Base-by-base conservation (phyloP, 2,113 vertebrate genomes). In the Hepsetus odoe region DNA sequence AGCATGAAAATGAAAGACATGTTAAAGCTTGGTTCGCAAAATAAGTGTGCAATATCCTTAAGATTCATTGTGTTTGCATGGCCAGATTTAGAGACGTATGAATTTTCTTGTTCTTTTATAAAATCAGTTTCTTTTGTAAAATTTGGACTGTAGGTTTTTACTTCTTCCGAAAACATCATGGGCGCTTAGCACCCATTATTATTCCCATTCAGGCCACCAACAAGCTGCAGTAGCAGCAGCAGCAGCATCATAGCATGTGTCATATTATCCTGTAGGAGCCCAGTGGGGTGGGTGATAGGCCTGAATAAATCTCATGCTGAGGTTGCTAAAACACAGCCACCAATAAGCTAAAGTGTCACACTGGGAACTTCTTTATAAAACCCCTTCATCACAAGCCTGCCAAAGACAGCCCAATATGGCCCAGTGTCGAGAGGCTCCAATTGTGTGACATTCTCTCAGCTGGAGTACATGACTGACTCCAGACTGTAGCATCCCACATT, bases 401-500 rank as follows among this genome's bases (percentile, higher is more conserved):
- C 18, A 76, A 24, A 51, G 44, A 62, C 53, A 44, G 42, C n/a
- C 68, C 40, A 66, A 44, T 30, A 51, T 38, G 22, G 14, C 18
- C 22, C 28, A 24, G 44, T 49, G 26, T 20, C 32, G 44, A 51
- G 68, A 35, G 49, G 55, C 46, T 40, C 69, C 80, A 76, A 81
- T 80, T 90, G 85, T 89, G 82, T n/a, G 72, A 40, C 51, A 67
- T 70, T 74, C 65, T 71, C 76, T 66, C 20, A 55, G 85, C 83
- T 80, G 55, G 12, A 82, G 67, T 76, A 85, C 85, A 80, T 75
- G 77, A 87, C 87, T 84, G 85, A 88, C 84, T 83, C 78, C 74
- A 85, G 82, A 68, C 77, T 82, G 84, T 67, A 82, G 87, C 74
- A 86, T 75, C 75, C 66, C 85, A 72, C 53, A 84, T 86, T 84